These are phyloP conservation scores for Caenorhabditis latens DNA, from an alignment of 1,140 invertebrate species.

Conservation along the genomic window DNA sequence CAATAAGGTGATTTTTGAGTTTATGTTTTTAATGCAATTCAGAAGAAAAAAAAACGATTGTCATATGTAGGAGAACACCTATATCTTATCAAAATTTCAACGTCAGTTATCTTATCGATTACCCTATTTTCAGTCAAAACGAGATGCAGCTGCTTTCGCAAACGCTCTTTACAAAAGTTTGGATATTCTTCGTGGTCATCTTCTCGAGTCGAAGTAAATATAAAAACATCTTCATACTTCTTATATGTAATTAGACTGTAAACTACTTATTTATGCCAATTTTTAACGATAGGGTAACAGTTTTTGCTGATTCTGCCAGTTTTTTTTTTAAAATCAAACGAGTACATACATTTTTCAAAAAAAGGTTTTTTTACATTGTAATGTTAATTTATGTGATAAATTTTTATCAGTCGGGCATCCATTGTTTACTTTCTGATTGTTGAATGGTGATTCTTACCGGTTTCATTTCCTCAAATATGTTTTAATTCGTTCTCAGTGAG, in stretches of 20 bases:
- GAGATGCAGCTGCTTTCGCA: slow-evolving; percentile 63
- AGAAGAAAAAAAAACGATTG: no score
- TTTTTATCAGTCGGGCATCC: slow-evolving; percentile 16
- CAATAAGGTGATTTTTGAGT: slow-evolving; percentile 65
- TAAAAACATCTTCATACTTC: background rate
- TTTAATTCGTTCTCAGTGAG: background rate
- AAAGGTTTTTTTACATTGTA: background rate
- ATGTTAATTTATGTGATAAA: slow-evolving; percentile 30
- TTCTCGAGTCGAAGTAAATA: slow-evolving; percentile 7
- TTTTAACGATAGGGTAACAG: background rate
- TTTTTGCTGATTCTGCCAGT: slow-evolving; percentile 16
- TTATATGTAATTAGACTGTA: slow-evolving; percentile 15
- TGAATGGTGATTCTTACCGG: background rate
- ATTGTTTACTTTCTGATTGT: slow-evolving; percentile 20
- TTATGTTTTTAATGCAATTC: background rate
- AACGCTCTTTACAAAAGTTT: slow-evolving; percentile 64
- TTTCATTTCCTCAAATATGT: slow-evolving; percentile 1
- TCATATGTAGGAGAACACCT: no score
- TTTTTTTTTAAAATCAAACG: slow-evolving; percentile 11
- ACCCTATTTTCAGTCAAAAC: slow-evolving; percentile 58
- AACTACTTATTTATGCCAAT: background rate
- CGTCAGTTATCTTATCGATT: background rate
- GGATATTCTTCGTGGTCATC: slow-evolving; percentile 59
- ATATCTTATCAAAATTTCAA: background rate
- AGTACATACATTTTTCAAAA: slow-evolving; percentile 27